Conservation (phyloP, 2,113 vertebrate species). For the Daboia siamensis region DNA sequence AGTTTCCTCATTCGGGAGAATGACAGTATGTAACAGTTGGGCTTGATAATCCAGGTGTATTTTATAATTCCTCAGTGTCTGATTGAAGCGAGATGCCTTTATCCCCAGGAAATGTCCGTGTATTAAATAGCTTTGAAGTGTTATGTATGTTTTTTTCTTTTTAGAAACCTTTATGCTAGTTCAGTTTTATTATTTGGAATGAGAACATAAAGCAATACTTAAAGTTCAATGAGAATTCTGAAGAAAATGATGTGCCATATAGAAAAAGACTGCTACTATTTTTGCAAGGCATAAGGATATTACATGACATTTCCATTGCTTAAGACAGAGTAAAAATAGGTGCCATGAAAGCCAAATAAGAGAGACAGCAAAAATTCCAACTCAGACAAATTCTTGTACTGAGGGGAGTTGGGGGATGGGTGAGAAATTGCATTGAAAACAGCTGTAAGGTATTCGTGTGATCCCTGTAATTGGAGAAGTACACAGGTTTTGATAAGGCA, state of each 20-base stretch:
- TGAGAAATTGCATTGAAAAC: background rate
- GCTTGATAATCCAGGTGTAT: slow-evolving; percentile 20
- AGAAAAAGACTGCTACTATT: background rate
- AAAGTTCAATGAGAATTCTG: slow-evolving; percentile 34
- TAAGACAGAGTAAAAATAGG: slow-evolving; percentile 6
- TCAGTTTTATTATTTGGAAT: slow-evolving; percentile 36
- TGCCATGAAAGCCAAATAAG: background rate
- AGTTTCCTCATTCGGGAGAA: no score
- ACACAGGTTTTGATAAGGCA: background rate
- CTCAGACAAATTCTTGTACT: background rate
- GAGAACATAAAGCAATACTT: slow-evolving; percentile 1
- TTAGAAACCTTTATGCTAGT: slow-evolving; percentile 17
- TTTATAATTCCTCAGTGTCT: slow-evolving; percentile 5
- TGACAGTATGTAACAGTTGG: no score
- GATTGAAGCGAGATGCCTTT: slow-evolving; percentile 34
- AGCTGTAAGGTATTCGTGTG: background rate
- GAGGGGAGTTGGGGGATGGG: background rate
- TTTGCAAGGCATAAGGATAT: background rate
- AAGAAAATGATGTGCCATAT: slow-evolving; percentile 7
- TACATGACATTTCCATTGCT: slow-evolving; percentile 6
- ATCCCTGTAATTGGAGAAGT: background rate
- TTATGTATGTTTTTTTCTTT: slow-evolving; percentile 28
- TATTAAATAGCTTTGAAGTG: slow-evolving; percentile 36
- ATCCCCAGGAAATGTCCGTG: slow-evolving; percentile 1
- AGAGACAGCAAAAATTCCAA: background rate